These are phyloP conservation scores for Nasonia giraulti DNA, from an alignment of 1,140 invertebrate species.

Conservation along the genomic window DNA sequence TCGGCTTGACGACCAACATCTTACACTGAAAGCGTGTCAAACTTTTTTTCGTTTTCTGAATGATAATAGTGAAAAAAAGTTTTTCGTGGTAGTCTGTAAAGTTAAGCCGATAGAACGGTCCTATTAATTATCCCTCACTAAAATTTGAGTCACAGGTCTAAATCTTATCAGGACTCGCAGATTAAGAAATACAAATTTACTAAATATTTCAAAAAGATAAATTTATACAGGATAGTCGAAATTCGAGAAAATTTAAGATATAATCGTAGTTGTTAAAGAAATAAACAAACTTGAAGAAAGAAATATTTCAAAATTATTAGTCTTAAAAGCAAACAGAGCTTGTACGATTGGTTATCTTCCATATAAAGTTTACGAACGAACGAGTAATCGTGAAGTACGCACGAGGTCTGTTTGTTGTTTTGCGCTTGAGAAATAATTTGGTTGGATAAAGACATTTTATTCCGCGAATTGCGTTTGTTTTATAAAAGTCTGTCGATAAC, in stretches of 20 bases:
- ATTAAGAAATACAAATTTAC: background rate
- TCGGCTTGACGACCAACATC: background rate
- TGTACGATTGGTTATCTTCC: background rate
- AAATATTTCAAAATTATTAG: background rate
- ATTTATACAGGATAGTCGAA: background rate
- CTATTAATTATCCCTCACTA: slow-evolving; percentile 32
- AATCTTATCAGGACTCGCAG: background rate
- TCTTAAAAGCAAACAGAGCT: slow-evolving; percentile 19
- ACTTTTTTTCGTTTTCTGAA: background rate
- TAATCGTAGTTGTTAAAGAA: background rate
- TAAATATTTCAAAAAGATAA: background rate
- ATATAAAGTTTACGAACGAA: slow-evolving; percentile 12
- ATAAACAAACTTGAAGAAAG: slow-evolving; percentile 15
- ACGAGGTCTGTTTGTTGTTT: slow-evolving; percentile 35
- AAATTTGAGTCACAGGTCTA: slow-evolving; percentile 22
- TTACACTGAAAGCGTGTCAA: background rate
- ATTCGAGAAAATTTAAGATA: background rate
- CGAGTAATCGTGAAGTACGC: slow-evolving; percentile 31
- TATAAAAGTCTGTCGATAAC: slow-evolving; percentile 23
- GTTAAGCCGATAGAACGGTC: slow-evolving; percentile 15
- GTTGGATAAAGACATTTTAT: slow-evolving; percentile 27
- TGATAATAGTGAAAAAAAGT: background rate
- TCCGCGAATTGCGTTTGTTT: background rate
- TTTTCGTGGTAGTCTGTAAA: background rate
- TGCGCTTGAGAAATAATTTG: slow-evolving; percentile 37